These are phyloP conservation scores for Metellina segmentata DNA, from an alignment of 2,888 invertebrate species.

Conservation along the genomic window DNA sequence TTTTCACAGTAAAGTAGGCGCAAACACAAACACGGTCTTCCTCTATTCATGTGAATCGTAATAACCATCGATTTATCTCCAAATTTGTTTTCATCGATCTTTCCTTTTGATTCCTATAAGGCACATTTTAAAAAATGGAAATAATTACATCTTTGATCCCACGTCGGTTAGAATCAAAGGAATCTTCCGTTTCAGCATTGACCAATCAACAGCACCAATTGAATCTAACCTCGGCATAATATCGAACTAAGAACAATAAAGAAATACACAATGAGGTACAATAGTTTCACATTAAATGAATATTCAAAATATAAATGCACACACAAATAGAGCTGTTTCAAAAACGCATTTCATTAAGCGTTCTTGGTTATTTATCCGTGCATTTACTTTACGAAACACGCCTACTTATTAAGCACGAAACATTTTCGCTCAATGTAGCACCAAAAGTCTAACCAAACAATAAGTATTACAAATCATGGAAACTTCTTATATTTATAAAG, in stretches of 20 bases:
- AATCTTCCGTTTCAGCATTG: background rate
- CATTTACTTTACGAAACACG: too few relatives aligned
- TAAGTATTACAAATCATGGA: too few relatives aligned
- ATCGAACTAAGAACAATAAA: background rate
- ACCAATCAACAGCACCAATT: background rate
- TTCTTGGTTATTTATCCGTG: too few relatives aligned
- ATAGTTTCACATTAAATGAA: background rate
- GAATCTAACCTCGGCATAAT: too few relatives aligned
- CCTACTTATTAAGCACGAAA: too few relatives aligned
- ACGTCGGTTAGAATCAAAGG: constrained; percentile 1
- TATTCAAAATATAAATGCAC: background rate
- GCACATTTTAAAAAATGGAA: constrained; percentile 41
- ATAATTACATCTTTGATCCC: constrained; percentile 25
- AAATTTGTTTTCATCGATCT: constrained; percentile 1
- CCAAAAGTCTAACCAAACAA: too few relatives aligned
- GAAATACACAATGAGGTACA: background rate
- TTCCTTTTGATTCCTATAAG: constrained; percentile 54
- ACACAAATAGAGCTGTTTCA: too few relatives aligned
- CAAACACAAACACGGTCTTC: background rate
- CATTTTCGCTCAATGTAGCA: too few relatives aligned
- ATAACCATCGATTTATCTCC: background rate
- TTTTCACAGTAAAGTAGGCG: background rate
- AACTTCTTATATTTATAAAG: too few relatives aligned
- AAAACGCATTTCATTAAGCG: too few relatives aligned
- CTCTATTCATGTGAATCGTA: background rate